These are phyloP conservation scores for Chamaea fasciata DNA, from an alignment of 2,113 vertebrate species.

Conservation along the genomic window DNA sequence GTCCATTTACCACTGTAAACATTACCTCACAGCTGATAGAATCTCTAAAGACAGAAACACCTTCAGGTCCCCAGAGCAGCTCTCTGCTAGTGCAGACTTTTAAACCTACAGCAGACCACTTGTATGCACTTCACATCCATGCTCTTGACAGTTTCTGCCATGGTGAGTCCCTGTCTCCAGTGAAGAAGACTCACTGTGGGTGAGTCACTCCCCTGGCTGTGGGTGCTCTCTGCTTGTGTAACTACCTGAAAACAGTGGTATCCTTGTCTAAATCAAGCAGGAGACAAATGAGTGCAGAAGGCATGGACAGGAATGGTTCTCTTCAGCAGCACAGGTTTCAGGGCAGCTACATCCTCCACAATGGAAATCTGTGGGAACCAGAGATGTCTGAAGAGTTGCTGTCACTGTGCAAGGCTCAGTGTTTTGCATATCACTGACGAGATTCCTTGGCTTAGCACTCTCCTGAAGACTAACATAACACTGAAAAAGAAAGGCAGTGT, in stretches of 20 bases:
- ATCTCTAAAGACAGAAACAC: neutral
- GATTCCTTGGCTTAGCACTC: neutral
- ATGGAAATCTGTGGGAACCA: neutral
- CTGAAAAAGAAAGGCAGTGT: neutral
- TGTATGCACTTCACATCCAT: neutral
- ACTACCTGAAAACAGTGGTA: neutral
- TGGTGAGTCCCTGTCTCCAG: fast-evolving
- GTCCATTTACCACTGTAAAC: neutral
- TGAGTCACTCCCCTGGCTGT: neutral
- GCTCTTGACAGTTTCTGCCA: neutral
- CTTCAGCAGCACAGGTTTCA: neutral
- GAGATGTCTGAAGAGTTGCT: neutral
- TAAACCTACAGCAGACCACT: neutral
- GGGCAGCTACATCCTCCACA: neutral
- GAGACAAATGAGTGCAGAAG: neutral
- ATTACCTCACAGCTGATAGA: neutral
- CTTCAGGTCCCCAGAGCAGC: neutral
- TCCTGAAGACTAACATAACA: neutral
- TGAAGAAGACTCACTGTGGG: too few relatives aligned
- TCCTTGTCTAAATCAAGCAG: neutral
- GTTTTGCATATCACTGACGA: neutral
- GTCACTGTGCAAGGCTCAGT: neutral
- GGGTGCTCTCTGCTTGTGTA: neutral
- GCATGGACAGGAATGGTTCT: neutral
- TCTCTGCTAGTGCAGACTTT: neutral